phyloP scores from a whole-genome alignment of 2,797 vertebrate species.

The Premnoplex brunnescens region DNA sequence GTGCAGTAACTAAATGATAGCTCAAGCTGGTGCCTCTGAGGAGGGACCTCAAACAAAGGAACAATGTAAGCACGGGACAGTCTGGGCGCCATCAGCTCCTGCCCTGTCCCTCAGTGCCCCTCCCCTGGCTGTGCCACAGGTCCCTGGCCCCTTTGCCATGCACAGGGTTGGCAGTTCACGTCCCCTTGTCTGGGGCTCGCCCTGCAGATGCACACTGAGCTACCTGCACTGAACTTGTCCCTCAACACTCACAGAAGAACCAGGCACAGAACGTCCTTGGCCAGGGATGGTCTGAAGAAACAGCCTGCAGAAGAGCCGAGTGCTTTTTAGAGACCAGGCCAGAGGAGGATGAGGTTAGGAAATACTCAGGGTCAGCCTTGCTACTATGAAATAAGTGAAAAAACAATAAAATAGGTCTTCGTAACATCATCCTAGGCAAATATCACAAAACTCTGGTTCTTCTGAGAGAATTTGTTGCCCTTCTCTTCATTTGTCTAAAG shows the following conservation, averaged over 20 bases:
- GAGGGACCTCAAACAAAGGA: neutral
- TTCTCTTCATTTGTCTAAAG: neutral
- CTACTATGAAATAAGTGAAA: neutral
- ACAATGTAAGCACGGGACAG: neutral
- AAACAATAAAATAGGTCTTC: accelerated
- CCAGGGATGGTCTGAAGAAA: accelerated
- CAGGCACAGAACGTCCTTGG: too few relatives aligned
- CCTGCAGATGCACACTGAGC: neutral
- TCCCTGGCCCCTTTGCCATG: neutral
- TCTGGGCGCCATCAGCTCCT: neutral
- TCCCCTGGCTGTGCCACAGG: neutral
- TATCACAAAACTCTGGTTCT: neutral
- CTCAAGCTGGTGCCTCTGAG: neutral
- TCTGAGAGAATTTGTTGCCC: neutral
- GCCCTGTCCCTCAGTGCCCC: neutral
- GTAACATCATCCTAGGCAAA: neutral
- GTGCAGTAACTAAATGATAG: neutral
- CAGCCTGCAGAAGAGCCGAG: neutral
- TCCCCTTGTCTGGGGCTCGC: neutral
- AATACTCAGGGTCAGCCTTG: neutral
- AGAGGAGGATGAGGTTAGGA: neutral
- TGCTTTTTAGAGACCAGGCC: neutral
- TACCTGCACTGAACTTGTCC: neutral
- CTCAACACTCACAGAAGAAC: neutral
- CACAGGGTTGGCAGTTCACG: neutral